phyloP scores from a whole-genome alignment of 1,140 invertebrate genomes.

The Chionoecetes opilio region DNA sequence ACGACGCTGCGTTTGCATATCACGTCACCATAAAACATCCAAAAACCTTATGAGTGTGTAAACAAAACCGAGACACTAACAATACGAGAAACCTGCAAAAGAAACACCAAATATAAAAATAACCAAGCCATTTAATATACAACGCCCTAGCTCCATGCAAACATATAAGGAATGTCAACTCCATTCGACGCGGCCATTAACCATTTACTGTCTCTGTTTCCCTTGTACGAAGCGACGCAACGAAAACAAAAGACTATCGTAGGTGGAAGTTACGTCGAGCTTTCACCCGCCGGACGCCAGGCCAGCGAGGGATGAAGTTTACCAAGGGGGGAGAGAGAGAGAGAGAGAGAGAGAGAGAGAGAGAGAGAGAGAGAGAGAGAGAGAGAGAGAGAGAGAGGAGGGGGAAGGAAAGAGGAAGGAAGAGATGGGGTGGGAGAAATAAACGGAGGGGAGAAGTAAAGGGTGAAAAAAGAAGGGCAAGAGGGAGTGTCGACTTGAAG shows the following conservation, averaged over 20 bases:
- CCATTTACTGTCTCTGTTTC: background rate
- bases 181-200: background rate
- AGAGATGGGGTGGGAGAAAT: background rate
- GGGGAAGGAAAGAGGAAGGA: background rate
- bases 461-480: background rate
- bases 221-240: slow-evolving; percentile 1
- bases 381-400: background rate
- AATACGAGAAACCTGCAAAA: too few relatives aligned
- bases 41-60: too few relatives aligned
- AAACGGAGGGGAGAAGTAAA: background rate
- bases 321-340: background rate
- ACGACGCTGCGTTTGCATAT: too few relatives aligned
- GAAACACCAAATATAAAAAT: too few relatives aligned
- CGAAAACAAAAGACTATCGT: slow-evolving; percentile 5
- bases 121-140: too few relatives aligned
- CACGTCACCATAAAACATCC: too few relatives aligned
- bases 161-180: slow-evolving; percentile 8
- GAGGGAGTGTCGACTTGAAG: too few relatives aligned
- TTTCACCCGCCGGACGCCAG: background rate
- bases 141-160: background rate
- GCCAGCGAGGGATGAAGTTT: slow-evolving; percentile 17
- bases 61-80: too few relatives aligned
- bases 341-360: background rate
- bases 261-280: background rate
- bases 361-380: background rate